Evolutionary conservation across 2,888 invertebrate species (phyloP).

Genomic region (Reticulitermes lucifugus): DNA sequence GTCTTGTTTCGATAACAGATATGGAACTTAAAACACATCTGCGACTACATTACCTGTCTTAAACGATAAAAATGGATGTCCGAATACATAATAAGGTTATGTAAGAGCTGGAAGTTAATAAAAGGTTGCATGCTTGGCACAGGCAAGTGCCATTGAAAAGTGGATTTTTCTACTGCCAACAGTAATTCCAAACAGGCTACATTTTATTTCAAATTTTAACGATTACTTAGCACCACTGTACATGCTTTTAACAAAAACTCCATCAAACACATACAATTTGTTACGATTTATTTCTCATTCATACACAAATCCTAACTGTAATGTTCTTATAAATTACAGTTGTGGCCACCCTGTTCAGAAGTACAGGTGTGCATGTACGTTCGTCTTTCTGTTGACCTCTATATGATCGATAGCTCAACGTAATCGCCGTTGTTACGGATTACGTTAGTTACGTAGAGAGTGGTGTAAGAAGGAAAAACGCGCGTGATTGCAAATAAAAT

Average conservation of each 20-base stretch:
- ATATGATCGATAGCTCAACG: conserved; percentile 31
- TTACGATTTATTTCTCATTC: no score
- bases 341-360: neutral
- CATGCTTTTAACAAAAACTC: no score
- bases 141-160: neutral
- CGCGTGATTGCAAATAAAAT: conserved; percentile 42
- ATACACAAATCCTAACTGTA: neutral
- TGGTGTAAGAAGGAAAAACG: conserved; percentile 27
- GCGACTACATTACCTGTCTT: neutral
- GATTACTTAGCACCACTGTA: no score
- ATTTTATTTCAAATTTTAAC: no score
- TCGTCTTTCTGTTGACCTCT: conserved; percentile 48
- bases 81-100: neutral
- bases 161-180: neutral
- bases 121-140: neutral
- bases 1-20: neutral
- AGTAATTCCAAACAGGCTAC: neutral
- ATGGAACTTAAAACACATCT: neutral
- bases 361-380: neutral
- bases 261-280: no score
- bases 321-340: neutral
- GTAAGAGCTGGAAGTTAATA: neutral
- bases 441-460: conserved; percentile 10
- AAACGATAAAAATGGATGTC: neutral
- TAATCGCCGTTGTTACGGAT: neutral